Evolutionary conservation across 1,140 invertebrate species (phyloP), one percentile per base, ranked within the genome.

Genomic region (Drosophila nannoptera): DNA sequence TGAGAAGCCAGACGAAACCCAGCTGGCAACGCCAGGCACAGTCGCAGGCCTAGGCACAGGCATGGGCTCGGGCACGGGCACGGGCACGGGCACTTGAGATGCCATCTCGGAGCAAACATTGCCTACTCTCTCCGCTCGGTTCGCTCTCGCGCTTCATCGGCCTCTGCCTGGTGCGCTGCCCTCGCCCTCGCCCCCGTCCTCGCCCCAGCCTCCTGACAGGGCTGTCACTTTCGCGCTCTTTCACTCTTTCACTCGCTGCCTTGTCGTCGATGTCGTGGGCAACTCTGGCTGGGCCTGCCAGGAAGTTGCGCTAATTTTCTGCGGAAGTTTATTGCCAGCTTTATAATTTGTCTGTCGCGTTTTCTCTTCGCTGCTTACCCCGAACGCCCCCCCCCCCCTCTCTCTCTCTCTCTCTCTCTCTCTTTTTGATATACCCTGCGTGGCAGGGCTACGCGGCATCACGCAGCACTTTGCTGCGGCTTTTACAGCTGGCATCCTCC

Each of bases 281-380:
- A 59, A 56, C 65, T 64, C 63, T 72, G 22, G 22, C 22, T 75
- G 69, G 62, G 73, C 73, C 76, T 73, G 69, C 64, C 77, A 81
- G 78, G 77, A 81, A 80, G 77, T 80, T 73, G 69, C 52, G 77
- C 69, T 81, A 81, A 81, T 81, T 81, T 77, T 53, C 65, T 77
- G 77, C 77, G 77, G 78, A 81, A 81, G 78, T 77, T 81, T 81
- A 81, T 81, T 81, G 73, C 78, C 70, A 69, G 77, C 73, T 80
- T 81, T 77, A 81, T 73, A 81, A 81, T 81, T 81, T 81, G 77
- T 73, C 73, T 70, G 65, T 69, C 66, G 60, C 53, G 12, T 40
- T 61, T 12, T 2, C 32, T 16, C 4, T 11, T 7, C 14, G 11
- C 48, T 2, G 6, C 12, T 52, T 62, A 62, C 49, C 49, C 45